phyloP scores from a whole-genome alignment of 2,888 invertebrate species.

The Invenusta paracnida region DNA sequence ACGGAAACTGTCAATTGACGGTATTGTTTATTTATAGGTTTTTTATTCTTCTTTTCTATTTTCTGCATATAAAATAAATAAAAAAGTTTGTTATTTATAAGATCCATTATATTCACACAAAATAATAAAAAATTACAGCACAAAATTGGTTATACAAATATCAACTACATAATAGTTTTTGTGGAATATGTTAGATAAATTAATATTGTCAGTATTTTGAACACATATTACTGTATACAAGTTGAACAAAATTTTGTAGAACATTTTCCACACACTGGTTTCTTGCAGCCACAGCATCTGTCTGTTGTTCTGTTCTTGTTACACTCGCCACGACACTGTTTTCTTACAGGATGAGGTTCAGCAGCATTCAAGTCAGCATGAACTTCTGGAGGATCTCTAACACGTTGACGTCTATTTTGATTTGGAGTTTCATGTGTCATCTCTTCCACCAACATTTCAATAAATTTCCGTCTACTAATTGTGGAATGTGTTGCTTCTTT shows the following conservation, averaged over 20 bases:
- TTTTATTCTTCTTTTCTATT: slow-evolving; percentile 26
- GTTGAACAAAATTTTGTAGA: slow-evolving; percentile 24
- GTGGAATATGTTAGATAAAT: slow-evolving; percentile 29
- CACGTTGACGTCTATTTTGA: not conserved
- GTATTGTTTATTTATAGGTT: slow-evolving; percentile 26
- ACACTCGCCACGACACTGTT: slow-evolving; percentile 14
- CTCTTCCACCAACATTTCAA: slow-evolving; percentile 35
- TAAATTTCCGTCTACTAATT: slow-evolving; percentile 21
- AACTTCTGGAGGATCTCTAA: slow-evolving; percentile 8
- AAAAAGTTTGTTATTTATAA: slow-evolving; percentile 26
- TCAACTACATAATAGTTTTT: slow-evolving; percentile 29
- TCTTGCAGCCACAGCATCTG: slow-evolving; percentile 27
- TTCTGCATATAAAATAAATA: not conserved
- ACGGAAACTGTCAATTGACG: slow-evolving; percentile 26
- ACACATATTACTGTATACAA: slow-evolving; percentile 24
- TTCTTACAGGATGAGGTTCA: slow-evolving; percentile 13
- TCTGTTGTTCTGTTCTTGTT: slow-evolving; percentile 34
- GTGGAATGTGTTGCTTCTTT: slow-evolving; percentile 26
- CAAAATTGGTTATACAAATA: slow-evolving; percentile 26
- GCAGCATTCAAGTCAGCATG: not conserved
- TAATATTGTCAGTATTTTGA: slow-evolving; percentile 29
- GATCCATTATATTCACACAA: slow-evolving; percentile 26
- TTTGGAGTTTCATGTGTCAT: slow-evolving; percentile 21
- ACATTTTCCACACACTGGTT: slow-evolving; percentile 31
- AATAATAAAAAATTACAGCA: slow-evolving; percentile 26